Evolutionary conservation across 2,888 invertebrate genomes (phyloP).

Genomic region (Oscheius sp.): DNA sequence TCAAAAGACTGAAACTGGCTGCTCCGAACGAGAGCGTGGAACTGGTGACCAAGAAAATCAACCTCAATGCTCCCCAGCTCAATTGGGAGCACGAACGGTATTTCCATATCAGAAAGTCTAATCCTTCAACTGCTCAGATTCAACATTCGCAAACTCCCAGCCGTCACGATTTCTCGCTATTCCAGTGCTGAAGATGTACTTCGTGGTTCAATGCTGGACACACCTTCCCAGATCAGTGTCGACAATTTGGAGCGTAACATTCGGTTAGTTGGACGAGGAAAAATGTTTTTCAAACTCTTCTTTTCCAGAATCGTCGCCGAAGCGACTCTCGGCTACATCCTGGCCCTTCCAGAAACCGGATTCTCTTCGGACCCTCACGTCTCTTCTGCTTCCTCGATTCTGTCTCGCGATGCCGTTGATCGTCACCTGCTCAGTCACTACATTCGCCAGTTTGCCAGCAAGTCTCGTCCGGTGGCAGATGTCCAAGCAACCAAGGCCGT

Average conservation of each 20-base stretch:
- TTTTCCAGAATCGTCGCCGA: conserved; percentile 81
- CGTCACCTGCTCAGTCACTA: conserved; percentile 51
- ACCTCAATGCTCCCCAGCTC: conserved; percentile 80
- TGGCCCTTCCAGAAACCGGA: conserved; percentile 72
- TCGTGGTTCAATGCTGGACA: conserved; percentile 75
- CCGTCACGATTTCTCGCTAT: conserved; percentile 88
- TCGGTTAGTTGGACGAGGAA: conserved; percentile 19
- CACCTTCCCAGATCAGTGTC: conserved; percentile 46
- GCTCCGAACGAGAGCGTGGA: conserved; percentile 52
- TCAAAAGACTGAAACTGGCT: conserved; percentile 50
- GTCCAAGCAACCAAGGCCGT: conserved; percentile 47
- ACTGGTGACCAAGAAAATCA: conserved; percentile 89
- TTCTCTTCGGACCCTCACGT: conserved; percentile 51
- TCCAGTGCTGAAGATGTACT: conserved; percentile 74
- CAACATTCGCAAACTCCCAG: conserved; percentile 89
- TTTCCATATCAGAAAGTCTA: conserved; percentile 41
- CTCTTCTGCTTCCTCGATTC: conserved; percentile 50
- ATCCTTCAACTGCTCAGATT: conserved; percentile 77
- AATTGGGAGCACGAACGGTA: conserved; percentile 90
- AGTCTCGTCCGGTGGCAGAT: conserved; percentile 55
- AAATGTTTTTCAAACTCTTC: conserved; percentile 73
- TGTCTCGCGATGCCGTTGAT: conserved; percentile 56
- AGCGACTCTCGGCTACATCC: conserved; percentile 82
- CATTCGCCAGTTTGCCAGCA: conserved; percentile 52
- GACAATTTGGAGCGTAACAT: conserved; percentile 68